These are phyloP conservation scores for Silurus aristotelis DNA, from an alignment of 2,797 vertebrate genomes.

Conservation along the genomic window DNA sequence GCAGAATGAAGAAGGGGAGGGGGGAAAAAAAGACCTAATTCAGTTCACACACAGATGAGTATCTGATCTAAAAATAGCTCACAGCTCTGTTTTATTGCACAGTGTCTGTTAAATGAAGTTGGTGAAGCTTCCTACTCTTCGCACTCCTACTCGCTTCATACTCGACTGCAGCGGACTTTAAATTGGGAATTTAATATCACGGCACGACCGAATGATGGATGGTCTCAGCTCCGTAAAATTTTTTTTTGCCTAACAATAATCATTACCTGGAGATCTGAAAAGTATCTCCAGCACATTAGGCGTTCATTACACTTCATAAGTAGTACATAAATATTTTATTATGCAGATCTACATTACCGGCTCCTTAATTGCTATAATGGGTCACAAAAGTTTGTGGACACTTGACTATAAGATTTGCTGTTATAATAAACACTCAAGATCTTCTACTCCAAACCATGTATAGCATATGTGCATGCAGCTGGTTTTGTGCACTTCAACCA, in stretches of 20 bases:
- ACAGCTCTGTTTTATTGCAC: slow-evolving; percentile 26
- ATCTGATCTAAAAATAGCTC: slow-evolving; percentile 34
- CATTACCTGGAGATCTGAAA: not conserved
- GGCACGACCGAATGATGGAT: not conserved
- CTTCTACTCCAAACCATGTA: too few species aligned
- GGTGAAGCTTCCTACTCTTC: slow-evolving; percentile 24
- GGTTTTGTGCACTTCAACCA: too few species aligned
- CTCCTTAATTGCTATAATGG: not conserved
- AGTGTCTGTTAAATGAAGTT: slow-evolving; percentile 41
- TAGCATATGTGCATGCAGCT: too few species aligned
- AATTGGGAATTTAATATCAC: slow-evolving; percentile 5
- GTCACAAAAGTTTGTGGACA: not conserved
- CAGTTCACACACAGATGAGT: slow-evolving; percentile 17
- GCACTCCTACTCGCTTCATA: slow-evolving; percentile 3
- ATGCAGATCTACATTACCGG: not conserved
- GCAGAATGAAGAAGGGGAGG: slow-evolving; percentile 4
- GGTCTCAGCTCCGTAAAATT: not conserved
- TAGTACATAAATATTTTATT: too few species aligned
- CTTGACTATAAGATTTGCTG: too few species aligned
- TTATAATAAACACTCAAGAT: too few species aligned
- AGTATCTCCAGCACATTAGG: too few species aligned
- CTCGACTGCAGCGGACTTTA: not conserved
- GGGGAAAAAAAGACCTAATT: not conserved
- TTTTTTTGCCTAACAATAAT: not conserved
- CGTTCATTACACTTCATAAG: not conserved